Conservation (phyloP, 2,797 vertebrate genomes). For the Poecilia wingei region DNA sequence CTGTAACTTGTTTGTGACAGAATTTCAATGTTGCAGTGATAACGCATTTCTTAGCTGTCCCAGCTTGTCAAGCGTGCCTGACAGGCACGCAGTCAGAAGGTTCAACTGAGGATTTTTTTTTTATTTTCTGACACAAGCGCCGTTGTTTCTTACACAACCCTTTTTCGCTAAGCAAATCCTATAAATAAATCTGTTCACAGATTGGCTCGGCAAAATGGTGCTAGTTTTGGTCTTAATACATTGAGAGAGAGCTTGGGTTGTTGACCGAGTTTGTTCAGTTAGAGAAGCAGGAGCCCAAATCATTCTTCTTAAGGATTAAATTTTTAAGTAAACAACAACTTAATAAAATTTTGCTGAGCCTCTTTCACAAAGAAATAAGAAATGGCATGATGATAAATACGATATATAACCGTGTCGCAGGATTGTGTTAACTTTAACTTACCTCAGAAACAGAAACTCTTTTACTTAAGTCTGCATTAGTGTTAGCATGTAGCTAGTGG, state of each 20-base stretch:
- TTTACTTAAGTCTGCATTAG: no score
- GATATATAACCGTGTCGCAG: not conserved
- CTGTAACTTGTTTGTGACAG: conserved; percentile 36
- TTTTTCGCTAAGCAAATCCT: not conserved
- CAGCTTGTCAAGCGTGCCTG: conserved; percentile 30
- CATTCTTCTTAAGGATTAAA: not conserved
- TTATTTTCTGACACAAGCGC: conserved; percentile 28
- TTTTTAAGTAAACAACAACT: not conserved
- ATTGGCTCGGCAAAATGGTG: not conserved
- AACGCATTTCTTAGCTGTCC: conserved; percentile 42
- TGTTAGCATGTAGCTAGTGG: no score
- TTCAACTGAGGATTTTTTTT: conserved; percentile 10
- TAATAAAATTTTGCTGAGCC: not conserved
- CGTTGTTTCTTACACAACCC: conserved; percentile 5
- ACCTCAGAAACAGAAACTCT: no score
- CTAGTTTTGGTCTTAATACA: not conserved
- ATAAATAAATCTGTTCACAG: not conserved
- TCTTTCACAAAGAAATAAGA: not conserved
- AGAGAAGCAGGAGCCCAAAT: not conserved
- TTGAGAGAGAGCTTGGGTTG: not conserved
- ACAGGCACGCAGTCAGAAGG: conserved; percentile 21
- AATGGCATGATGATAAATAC: not conserved
- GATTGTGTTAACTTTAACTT: not conserved
- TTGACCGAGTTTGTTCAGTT: not conserved
- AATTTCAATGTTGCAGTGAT: conserved; percentile 25